Evolutionary conservation across 2,888 invertebrate genomes (phyloP).

Genomic region (Lochmaea crataegi): DNA sequence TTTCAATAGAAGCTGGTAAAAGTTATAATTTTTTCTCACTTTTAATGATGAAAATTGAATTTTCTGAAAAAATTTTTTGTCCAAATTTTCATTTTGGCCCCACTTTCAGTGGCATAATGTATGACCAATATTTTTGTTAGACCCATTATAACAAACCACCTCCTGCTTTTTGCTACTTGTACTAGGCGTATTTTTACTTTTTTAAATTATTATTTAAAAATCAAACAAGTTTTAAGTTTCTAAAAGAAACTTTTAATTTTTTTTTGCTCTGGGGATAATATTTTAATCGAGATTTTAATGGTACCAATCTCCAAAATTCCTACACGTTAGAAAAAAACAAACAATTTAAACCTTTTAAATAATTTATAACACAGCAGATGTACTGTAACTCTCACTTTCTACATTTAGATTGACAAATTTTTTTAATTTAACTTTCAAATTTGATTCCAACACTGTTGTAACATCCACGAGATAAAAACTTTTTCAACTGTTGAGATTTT

Average conservation of each 20-base stretch:
- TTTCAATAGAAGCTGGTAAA: no score
- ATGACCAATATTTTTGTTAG: no score
- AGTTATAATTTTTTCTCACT: no score
- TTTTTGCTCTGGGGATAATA: neutral
- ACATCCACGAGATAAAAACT: neutral
- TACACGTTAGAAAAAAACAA: neutral
- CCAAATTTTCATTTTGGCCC: no score
- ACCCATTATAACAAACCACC: no score
- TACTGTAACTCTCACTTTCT: slow-evolving; percentile 1
- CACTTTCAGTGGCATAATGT: no score
- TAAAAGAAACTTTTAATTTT: neutral
- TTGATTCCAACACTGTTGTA: neutral
- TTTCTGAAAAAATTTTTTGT: no score
- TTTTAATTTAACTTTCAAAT: slow-evolving; percentile 2
- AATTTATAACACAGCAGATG: neutral
- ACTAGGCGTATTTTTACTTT: no score
- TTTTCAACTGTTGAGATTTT: neutral
- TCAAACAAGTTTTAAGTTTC: neutral
- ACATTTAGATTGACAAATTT: neutral
- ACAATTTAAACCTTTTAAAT: slow-evolving; percentile 1
- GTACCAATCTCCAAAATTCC: neutral
- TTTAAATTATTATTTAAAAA: neutral
- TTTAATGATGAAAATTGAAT: no score
- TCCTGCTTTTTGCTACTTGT: no score
- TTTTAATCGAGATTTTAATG: neutral